Conservation (phyloP, 2,888 invertebrate genomes). For the Andrena hattorfiana region DNA sequence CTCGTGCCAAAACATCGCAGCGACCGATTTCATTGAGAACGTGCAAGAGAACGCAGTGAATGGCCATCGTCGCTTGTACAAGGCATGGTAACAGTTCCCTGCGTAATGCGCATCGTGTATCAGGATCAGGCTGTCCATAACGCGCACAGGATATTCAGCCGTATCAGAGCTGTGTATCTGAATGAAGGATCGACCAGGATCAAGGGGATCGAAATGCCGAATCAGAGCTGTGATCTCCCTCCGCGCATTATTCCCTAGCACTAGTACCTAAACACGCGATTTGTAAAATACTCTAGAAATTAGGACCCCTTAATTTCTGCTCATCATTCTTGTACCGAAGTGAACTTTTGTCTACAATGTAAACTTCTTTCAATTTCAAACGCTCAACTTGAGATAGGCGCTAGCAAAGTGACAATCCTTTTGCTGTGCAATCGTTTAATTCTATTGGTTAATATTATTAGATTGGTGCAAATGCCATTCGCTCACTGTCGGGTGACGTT, state of each 20-base stretch:
- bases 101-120: constrained; percentile 74
- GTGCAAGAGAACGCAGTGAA: constrained; percentile 45
- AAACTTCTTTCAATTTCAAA: too few species aligned
- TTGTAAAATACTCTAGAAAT: not conserved
- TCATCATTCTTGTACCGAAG: not conserved
- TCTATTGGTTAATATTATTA: too few species aligned
- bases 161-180: constrained; percentile 74
- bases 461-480: too few species aligned
- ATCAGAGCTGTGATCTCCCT: constrained; percentile 50
- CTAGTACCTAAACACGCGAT: not conserved
- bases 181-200: constrained; percentile 78
- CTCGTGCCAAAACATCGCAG: constrained; percentile 9
- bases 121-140: constrained; percentile 77
- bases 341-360: too few species aligned
- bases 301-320: not conserved
- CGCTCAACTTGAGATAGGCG: too few species aligned
- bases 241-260: constrained; percentile 15
- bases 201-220: constrained; percentile 72
- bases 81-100: constrained; percentile 47
- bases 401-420: too few species aligned
- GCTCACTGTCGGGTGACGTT: too few species aligned
- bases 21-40: constrained; percentile 49
- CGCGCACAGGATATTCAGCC: constrained; percentile 70
- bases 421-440: too few species aligned
- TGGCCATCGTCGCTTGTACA: constrained; percentile 46